Conservation (phyloP, 1,140 invertebrate species). For the Drusus annulatus region DNA sequence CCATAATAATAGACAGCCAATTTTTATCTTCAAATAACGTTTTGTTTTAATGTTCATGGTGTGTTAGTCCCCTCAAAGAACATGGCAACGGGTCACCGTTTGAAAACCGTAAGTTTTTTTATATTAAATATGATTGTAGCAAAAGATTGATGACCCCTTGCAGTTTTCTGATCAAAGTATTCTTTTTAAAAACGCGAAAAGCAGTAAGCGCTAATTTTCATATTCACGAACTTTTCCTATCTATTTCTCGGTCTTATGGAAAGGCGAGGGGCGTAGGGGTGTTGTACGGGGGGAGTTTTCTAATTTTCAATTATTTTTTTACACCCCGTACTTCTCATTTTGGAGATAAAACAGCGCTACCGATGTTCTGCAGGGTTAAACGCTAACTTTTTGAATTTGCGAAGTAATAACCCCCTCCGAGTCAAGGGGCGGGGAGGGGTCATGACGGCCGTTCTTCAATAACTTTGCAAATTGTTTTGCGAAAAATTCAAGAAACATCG, state of each 20-base stretch:
- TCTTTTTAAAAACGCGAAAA: constrained; percentile 30
- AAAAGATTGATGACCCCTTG: constrained; percentile 6
- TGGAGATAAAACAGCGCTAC: constrained; percentile 50
- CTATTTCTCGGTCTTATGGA: constrained; percentile 39
- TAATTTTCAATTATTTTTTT: constrained; percentile 60
- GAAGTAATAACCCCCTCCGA: constrained; percentile 19
- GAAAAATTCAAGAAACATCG: no score
- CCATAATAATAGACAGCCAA: no score
- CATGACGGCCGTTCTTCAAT: no score
- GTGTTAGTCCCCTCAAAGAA: no score
- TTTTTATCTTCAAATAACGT: no score
- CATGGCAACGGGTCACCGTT: no score
- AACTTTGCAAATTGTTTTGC: no score
- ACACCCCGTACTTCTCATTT: constrained; percentile 48
- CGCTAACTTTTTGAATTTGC: constrained; percentile 33
- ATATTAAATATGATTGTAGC: no score
- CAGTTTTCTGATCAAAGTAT: constrained; percentile 1
- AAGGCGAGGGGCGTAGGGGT: constrained; percentile 9
- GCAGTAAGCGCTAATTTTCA: constrained; percentile 56
- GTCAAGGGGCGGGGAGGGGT: neutral
- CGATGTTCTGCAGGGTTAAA: constrained; percentile 49
- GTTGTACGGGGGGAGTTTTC: constrained; percentile 32
- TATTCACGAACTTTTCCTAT: constrained; percentile 58
- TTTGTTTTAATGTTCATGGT: no score
- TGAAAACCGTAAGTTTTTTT: no score